Conservation (phyloP, 1,140 invertebrate genomes). For the Arctopsyche grandis region DNA sequence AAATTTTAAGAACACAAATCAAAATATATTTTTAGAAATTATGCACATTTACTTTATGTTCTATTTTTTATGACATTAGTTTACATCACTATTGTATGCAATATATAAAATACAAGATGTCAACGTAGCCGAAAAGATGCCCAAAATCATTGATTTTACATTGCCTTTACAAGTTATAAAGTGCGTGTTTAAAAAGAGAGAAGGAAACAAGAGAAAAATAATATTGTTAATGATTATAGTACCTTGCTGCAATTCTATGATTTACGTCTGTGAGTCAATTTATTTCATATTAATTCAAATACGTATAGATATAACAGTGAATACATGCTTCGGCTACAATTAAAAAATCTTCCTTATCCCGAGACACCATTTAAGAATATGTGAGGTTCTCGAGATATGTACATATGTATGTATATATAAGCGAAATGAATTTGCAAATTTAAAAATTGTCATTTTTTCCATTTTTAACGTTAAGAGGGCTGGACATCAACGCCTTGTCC, state of each 20-base stretch:
- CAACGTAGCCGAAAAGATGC: constrained; percentile 41
- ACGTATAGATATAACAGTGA: too few relatives aligned
- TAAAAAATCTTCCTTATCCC: too few relatives aligned
- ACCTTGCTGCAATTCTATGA: constrained; percentile 59
- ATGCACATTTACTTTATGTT: constrained; percentile 2
- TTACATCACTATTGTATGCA: constrained; percentile 59
- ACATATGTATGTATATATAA: too few relatives aligned
- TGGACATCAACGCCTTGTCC: too few relatives aligned
- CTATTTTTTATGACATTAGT: constrained; percentile 26
- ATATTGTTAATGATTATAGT: constrained; percentile 62
- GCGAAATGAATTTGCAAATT: too few relatives aligned
- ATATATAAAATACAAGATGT: constrained; percentile 48
- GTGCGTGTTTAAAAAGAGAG: constrained; percentile 59
- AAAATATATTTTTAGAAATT: background rate
- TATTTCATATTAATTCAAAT: background rate
- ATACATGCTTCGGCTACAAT: too few relatives aligned
- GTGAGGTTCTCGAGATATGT: too few relatives aligned
- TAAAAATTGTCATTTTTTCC: too few relatives aligned
- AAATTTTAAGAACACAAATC: constrained; percentile 28
- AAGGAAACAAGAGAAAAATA: constrained; percentile 59
- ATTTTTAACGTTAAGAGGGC: too few relatives aligned
- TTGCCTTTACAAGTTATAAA: constrained; percentile 60
- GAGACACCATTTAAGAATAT: too few relatives aligned
- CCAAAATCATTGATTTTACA: constrained; percentile 45
- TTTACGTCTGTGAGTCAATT: constrained; percentile 59